These are phyloP conservation scores for Eristalis intricaria DNA, from an alignment of 2,888 invertebrate species.

Conservation along the genomic window DNA sequence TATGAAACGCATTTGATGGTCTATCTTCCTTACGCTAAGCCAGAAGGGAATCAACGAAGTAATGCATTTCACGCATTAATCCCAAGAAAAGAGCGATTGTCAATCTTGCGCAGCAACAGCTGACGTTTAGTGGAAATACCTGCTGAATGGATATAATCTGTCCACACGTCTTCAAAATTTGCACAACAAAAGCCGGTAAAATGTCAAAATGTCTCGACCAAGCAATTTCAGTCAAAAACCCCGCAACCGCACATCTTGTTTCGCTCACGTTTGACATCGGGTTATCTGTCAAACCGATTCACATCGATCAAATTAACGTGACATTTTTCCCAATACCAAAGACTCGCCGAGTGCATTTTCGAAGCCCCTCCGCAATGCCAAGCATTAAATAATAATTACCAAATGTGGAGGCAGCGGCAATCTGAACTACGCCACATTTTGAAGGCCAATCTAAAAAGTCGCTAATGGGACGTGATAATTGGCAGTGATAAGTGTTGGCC, in stretches of 20 bases:
- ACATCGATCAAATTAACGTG: not conserved
- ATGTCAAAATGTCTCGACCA: not conserved
- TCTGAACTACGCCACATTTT: conserved; percentile 6
- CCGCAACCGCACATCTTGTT: not conserved
- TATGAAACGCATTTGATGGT: too few species aligned
- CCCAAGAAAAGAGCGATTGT: too few species aligned
- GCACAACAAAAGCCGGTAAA: too few species aligned
- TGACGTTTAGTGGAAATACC: too few species aligned
- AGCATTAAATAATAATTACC: conserved; percentile 37
- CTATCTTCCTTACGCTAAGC: too few species aligned
- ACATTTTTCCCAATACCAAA: not conserved
- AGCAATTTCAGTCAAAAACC: not conserved
- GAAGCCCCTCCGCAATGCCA: not conserved
- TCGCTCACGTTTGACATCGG: not conserved
- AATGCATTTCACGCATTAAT: too few species aligned
- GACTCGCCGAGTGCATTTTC: not conserved
- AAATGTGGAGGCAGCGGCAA: conserved; percentile 1
- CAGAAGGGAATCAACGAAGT: too few species aligned
- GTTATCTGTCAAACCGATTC: not conserved
- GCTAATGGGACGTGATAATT: conserved; percentile 45
- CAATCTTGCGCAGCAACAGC: too few species aligned
- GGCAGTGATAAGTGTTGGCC: not conserved
- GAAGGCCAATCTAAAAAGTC: conserved; percentile 27
- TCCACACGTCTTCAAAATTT: too few species aligned
- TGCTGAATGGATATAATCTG: too few species aligned